Percentiles rank a stretch among this genome's conserved stretches.
These are phyloP conservation scores for Sylvietta virens DNA, from an alignment of 2,113 vertebrate genomes.

Conservation along the genomic window DNA sequence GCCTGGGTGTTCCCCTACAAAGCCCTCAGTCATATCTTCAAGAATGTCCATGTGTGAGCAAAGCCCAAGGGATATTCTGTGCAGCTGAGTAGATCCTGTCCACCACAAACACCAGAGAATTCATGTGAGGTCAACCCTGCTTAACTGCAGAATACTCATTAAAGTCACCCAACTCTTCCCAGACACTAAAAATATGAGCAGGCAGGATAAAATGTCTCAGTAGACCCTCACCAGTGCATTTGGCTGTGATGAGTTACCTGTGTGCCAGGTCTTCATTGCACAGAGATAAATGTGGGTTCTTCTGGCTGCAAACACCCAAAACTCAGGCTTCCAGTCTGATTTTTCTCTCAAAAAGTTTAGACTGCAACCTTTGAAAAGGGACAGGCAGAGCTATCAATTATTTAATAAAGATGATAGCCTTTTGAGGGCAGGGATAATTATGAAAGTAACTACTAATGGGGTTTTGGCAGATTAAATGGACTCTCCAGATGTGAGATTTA, in stretches of 20 bases:
- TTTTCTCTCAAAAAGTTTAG: background rate
- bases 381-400: background rate
- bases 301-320: background rate
- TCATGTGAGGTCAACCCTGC: background rate
- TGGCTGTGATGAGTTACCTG: background rate
- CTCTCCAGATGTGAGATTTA: background rate
- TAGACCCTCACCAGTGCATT: background rate
- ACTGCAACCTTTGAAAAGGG: background rate
- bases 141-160: background rate
- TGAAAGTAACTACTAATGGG: constrained; percentile 4
- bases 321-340: background rate
- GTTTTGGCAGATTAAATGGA: constrained; percentile 6
- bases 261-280: background rate
- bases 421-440: background rate
- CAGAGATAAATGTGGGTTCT: background rate
- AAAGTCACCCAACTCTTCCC: background rate
- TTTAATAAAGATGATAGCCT: constrained; percentile 21
- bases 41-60: background rate
- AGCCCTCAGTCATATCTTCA: background rate
- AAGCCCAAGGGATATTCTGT: background rate
- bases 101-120: background rate
- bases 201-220: background rate
- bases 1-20: background rate
- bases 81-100: background rate
- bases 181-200: background rate